A percentile compares a stretch with the other conserved stretches of the same genome.
Evolutionary conservation across 2,888 invertebrate species (phyloP).

Genomic region (Metalampra italica): DNA sequence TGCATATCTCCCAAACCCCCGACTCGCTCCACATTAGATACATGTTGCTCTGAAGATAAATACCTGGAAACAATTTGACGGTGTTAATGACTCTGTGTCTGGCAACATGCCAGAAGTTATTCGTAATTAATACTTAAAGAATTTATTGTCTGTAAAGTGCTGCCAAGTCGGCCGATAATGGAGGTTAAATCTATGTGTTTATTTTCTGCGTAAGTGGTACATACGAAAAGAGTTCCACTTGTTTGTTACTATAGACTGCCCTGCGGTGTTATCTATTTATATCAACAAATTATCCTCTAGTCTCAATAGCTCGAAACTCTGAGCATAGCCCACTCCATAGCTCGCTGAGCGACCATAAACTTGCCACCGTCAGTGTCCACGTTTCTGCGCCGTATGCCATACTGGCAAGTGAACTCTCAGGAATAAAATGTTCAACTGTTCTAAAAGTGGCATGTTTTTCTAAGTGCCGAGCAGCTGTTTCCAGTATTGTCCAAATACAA

Average conservation of each 20-base stretch:
- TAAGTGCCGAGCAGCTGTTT: not conserved
- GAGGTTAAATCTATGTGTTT: not conserved
- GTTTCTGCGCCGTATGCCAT: too few species aligned
- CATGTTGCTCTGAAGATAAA: constrained; percentile 74
- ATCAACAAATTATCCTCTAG: too few species aligned
- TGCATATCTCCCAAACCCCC: constrained; percentile 84
- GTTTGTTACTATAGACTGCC: too few species aligned
- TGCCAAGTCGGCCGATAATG: not conserved
- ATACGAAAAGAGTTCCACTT: too few species aligned
- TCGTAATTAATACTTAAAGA: constrained; percentile 20
- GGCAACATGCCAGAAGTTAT: constrained; percentile 22
- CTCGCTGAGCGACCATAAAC: too few species aligned
- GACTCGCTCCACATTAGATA: constrained; percentile 83
- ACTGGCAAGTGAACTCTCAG: too few species aligned
- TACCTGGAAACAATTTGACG: constrained; percentile 58
- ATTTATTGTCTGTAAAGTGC: not conserved
- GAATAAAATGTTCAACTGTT: too few species aligned
- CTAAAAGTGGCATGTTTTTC: not conserved
- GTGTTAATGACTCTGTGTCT: constrained; percentile 27
- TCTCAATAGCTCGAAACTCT: too few species aligned
- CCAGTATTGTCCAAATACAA: not conserved
- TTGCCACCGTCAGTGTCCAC: too few species aligned
- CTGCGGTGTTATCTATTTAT: too few species aligned
- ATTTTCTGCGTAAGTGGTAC: not conserved
- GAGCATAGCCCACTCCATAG: too few species aligned